phyloP scores from a whole-genome alignment of 2,113 vertebrate genomes.

The Leptodactylus fuscus region DNA sequence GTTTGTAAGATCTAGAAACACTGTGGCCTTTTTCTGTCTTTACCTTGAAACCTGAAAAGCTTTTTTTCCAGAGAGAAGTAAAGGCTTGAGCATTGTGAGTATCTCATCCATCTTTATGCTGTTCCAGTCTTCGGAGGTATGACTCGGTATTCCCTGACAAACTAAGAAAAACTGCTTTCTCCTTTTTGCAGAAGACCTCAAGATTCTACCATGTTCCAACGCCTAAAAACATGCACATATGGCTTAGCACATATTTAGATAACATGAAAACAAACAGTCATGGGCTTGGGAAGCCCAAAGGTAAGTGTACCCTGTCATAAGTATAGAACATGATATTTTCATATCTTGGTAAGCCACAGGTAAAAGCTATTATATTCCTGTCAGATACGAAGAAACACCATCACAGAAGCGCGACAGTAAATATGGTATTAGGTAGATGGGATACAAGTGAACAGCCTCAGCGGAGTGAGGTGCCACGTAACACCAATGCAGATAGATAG shows the following conservation, averaged over 20 bases:
- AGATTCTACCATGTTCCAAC: background rate
- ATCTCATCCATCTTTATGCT: background rate
- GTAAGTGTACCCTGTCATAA: background rate
- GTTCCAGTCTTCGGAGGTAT: background rate
- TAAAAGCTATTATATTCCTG: background rate
- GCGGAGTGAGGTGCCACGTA: background rate
- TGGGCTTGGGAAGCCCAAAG: background rate
- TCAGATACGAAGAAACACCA: background rate
- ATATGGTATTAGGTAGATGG: background rate
- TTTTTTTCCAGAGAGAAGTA: background rate
- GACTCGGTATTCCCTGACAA: background rate
- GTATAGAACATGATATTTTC: background rate
- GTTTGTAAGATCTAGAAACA: background rate
- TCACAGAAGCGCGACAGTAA: background rate
- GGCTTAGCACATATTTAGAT: background rate
- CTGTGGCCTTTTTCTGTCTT: background rate
- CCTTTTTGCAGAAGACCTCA: background rate
- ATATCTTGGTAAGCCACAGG: background rate
- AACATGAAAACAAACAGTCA: background rate
- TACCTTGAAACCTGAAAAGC: background rate
- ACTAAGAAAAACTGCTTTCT: background rate
- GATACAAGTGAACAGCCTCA: background rate
- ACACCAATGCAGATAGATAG: background rate
- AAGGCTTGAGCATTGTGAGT: background rate
- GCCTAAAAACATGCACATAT: background rate